Conservation (phyloP, 2,888 invertebrate genomes). For the Itoplectis maculator region DNA sequence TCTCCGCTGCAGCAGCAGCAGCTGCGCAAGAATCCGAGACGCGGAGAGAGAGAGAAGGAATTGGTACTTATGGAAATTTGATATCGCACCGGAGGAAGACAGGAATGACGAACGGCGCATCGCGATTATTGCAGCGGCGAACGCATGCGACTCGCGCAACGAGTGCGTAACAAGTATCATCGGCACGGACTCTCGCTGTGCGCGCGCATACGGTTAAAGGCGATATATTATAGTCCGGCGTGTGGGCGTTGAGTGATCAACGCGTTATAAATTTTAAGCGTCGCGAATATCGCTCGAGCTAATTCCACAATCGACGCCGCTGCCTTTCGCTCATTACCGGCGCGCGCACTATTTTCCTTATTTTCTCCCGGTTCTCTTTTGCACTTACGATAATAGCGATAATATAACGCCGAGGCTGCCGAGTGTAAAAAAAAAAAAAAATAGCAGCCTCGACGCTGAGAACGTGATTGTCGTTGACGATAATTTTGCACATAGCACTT, state of each 20-base stretch:
- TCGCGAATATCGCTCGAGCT: background rate
- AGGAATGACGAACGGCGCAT: constrained; percentile 31
- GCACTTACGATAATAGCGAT: no score
- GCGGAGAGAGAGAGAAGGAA: background rate
- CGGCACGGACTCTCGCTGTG: no score
- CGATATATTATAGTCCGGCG: constrained; percentile 3
- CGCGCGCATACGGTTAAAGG: no score
- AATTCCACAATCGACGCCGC: constrained; percentile 7
- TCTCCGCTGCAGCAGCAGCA: background rate
- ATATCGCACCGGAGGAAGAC: constrained; percentile 29
- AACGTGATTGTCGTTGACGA: constrained; percentile 54
- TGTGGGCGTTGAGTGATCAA: constrained; percentile 2
- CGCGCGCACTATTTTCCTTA: background rate
- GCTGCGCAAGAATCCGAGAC: constrained; percentile 21
- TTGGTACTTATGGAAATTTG: constrained; percentile 40
- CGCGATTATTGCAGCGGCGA: constrained; percentile 36
- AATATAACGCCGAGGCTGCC: background rate
- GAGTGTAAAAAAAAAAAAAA: no score
- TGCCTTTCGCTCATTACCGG: background rate
- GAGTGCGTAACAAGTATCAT: constrained; percentile 45
- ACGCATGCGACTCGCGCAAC: constrained; percentile 11
- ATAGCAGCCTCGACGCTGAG: no score
- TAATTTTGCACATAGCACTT: constrained; percentile 63
- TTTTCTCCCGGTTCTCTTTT: background rate
- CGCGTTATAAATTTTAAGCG: background rate